Percentiles rank a stretch among this genome's conserved stretches.
Conservation (phyloP, 2,797 vertebrate species). For the Takifugu ocellatus region DNA sequence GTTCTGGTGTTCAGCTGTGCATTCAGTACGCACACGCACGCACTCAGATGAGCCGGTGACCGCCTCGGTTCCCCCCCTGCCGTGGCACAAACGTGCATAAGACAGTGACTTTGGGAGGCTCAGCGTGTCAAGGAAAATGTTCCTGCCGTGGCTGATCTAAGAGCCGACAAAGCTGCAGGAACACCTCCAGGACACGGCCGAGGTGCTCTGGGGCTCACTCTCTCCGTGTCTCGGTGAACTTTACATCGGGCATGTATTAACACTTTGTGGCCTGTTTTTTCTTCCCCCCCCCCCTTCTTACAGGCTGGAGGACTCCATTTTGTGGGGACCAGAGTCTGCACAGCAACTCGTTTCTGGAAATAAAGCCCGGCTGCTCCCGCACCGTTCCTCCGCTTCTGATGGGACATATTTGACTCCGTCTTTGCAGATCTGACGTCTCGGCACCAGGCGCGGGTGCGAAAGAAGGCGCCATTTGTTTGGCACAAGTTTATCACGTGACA, state of each 20-base stretch:
- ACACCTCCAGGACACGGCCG: conserved; percentile 8
- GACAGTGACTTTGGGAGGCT: conserved; percentile 50
- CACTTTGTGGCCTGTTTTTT: conserved; percentile 62
- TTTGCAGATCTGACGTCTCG: conserved; percentile 1
- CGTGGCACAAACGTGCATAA: conserved; percentile 33
- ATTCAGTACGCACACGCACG: conserved; percentile 1
- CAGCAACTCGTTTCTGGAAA: conserved; percentile 52
- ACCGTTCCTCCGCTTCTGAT: too few species aligned
- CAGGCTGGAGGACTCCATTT: conserved; percentile 78
- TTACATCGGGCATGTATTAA: conserved; percentile 51
- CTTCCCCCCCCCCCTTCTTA: conserved; percentile 26
- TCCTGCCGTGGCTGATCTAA: conserved; percentile 17
- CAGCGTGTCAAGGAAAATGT: conserved; percentile 24
- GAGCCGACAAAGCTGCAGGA: background rate
- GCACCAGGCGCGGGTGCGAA: background rate
- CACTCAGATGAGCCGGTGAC: conserved; percentile 13
- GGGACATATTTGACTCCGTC: background rate
- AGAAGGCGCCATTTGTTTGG: conserved; percentile 44
- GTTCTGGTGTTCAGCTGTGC: background rate
- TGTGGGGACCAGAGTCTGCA: conserved; percentile 66
- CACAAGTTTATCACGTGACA: conserved; percentile 53
- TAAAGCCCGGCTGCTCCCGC: conserved; percentile 44
- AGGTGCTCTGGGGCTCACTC: conserved; percentile 30
- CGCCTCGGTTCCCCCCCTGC: conserved; percentile 37
- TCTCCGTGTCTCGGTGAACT: conserved; percentile 46